Percentiles rank a stretch among this genome's conserved stretches.
phyloP scores from a whole-genome alignment of 1,140 invertebrate species.

The Trichonephila clavata region DNA sequence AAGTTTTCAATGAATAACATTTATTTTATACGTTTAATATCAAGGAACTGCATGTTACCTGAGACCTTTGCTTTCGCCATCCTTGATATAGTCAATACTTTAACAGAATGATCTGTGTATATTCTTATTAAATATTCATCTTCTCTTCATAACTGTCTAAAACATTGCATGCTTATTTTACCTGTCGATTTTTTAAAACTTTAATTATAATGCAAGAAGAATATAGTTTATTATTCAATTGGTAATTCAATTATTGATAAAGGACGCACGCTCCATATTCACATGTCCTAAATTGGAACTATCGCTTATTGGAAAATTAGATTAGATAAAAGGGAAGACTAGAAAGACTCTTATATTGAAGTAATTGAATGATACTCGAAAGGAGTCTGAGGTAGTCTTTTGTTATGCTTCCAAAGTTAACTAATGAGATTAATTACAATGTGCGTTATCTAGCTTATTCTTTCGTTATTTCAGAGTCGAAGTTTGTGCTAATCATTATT shows the following conservation, averaged over 20 bases:
- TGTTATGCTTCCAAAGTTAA: conserved; percentile 10
- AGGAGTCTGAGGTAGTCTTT: background rate
- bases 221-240: background rate
- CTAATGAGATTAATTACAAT: conserved; percentile 15
- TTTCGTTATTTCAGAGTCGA: background rate
- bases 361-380: background rate
- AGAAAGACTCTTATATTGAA: background rate
- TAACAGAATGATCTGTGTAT: no score
- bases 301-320: conserved; percentile 17
- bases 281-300: background rate
- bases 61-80: no score
- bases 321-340: background rate
- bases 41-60: no score
- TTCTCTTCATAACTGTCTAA: no score
- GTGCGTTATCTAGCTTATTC: background rate
- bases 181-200: background rate
- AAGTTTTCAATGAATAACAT: no score
- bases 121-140: no score
- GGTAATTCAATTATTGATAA: background rate
- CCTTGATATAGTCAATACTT: no score
- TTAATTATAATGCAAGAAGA: background rate
- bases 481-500: background rate
- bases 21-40: no score
- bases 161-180: no score
- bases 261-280: background rate